Conservation (phyloP, 2,113 vertebrate species). For the Tichodroma muraria region DNA sequence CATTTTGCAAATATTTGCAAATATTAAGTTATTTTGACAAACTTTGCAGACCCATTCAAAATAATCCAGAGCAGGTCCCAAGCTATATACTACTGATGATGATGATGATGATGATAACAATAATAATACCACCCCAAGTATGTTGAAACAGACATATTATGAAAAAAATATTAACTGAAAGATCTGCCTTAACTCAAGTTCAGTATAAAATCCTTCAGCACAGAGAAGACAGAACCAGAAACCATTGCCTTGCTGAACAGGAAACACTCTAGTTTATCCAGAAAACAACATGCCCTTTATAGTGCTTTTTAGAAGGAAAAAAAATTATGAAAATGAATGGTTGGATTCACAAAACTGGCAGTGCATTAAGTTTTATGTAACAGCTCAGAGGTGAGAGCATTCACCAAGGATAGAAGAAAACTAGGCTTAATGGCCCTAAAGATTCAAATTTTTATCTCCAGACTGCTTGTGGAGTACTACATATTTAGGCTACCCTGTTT, state of each 20-base stretch:
- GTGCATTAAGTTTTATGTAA: not conserved
- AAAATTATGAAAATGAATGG: not conserved
- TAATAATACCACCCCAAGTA: not conserved
- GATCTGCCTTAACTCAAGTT: not conserved
- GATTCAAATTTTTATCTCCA: not conserved
- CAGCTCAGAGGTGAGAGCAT: not conserved
- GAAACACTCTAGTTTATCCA: not conserved
- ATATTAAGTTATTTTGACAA: not conserved
- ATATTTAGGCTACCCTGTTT: not conserved
- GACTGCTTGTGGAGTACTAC: not conserved
- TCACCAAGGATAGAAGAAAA: not conserved
- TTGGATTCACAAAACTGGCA: constrained; percentile 11
- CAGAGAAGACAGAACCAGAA: not conserved
- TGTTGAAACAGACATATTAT: not conserved
- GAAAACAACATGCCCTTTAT: not conserved
- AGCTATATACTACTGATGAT: not conserved
- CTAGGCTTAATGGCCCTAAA: not conserved
- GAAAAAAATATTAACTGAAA: not conserved
- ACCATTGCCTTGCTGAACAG: not conserved
- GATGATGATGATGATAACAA: not conserved
- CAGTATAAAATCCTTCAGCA: not conserved
- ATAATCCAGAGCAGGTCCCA: not conserved
- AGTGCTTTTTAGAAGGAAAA: not conserved
- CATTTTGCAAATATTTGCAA: not conserved
- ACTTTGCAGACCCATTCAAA: not conserved